These are phyloP conservation scores for Xiphorhynchus erythropygius DNA, from an alignment of 2,797 vertebrate species.

Conservation along the genomic window DNA sequence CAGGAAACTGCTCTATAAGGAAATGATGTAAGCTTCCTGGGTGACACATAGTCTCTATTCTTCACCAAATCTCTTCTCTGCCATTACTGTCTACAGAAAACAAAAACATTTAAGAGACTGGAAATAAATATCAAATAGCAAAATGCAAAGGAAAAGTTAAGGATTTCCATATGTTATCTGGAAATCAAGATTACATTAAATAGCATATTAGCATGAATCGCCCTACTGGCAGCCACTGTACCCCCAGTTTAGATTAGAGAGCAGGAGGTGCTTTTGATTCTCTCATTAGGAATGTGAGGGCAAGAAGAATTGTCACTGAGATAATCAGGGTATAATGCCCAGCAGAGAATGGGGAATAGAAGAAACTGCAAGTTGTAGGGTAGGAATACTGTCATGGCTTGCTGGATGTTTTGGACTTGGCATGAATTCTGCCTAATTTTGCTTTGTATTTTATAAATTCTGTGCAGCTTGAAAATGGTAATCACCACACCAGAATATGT, in stretches of 20 bases:
- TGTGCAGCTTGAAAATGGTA: neutral
- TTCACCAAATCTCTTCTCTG: neutral
- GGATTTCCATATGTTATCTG: neutral
- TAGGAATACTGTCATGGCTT: neutral
- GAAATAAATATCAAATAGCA: neutral
- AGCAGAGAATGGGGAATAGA: neutral
- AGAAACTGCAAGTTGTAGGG: neutral
- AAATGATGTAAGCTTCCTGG: neutral
- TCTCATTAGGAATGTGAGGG: neutral
- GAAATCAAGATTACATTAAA: neutral
- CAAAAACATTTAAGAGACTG: neutral
- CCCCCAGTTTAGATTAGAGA: neutral
- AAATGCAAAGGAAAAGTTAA: neutral
- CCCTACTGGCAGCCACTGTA: neutral
- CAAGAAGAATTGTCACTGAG: neutral
- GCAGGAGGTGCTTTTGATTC: neutral
- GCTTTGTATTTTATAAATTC: neutral
- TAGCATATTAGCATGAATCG: neutral
- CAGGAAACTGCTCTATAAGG: neutral
- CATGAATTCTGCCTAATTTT: neutral
- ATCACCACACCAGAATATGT: neutral
- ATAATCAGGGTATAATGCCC: neutral
- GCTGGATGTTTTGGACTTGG: neutral
- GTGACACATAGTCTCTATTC: neutral
- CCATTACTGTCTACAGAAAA: neutral